These are phyloP conservation scores for Branchinecta lindahli DNA, from an alignment of 1,140 invertebrate genomes.

Conservation along the genomic window DNA sequence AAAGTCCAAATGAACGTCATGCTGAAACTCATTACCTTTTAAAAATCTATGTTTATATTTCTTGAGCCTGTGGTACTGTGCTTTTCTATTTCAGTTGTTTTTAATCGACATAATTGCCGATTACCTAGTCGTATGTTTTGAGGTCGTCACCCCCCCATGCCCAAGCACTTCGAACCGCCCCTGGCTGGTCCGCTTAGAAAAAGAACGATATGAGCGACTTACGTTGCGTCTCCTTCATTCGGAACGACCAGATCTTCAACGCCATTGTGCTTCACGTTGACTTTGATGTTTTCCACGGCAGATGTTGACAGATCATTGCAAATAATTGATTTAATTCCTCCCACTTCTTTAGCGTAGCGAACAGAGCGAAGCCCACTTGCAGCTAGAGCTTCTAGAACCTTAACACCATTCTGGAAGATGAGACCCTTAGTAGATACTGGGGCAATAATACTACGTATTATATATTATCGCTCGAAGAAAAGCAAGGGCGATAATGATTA, in stretches of 20 bases:
- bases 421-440: neutral
- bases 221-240: conserved; percentile 66
- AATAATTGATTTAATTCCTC: conserved; percentile 58
- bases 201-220: conserved; percentile 28
- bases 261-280: conserved; percentile 62
- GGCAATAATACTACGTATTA: no score
- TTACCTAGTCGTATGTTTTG: no score
- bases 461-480: no score
- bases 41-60: no score
- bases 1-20: no score
- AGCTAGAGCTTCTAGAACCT: conserved; percentile 80
- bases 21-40: no score
- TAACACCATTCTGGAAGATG: conserved; percentile 39
- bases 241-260: conserved; percentile 56
- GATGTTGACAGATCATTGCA: conserved; percentile 85
- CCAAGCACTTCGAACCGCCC: no score
- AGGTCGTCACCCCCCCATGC: no score
- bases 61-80: no score
- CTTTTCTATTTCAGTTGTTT: no score
- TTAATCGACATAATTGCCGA: no score
- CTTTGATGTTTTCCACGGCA: conserved; percentile 70
- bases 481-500: no score
- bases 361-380: conserved; percentile 89
- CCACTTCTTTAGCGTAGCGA: conserved; percentile 87
- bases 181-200: neutral